These are phyloP conservation scores for Laterallus jamaicensis DNA, from an alignment of 2,113 vertebrate genomes.

Conservation along the genomic window DNA sequence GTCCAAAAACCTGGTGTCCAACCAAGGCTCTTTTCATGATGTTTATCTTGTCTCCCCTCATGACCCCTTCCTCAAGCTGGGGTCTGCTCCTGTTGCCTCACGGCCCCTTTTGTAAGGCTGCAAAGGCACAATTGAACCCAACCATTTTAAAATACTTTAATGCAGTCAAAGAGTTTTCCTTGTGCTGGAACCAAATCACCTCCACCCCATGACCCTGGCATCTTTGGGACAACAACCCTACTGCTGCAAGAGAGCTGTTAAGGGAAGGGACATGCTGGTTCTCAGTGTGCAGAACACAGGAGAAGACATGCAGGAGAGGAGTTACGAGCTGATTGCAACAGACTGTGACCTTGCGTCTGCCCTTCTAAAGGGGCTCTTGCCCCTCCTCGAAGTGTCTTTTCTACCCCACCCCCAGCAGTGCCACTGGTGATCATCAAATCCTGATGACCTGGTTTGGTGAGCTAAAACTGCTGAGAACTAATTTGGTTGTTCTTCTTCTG, in stretches of 20 bases:
- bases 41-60: background rate
- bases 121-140: background rate
- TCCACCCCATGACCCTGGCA: too few relatives aligned
- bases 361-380: background rate
- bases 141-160: background rate
- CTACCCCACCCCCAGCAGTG: background rate
- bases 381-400: background rate
- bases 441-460: background rate
- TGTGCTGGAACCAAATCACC: too few relatives aligned
- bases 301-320: background rate
- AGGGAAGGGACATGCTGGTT: background rate
- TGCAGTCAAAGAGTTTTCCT: background rate
- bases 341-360: background rate
- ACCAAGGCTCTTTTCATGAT: background rate
- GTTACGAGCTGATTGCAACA: too few relatives aligned
- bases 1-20: background rate
- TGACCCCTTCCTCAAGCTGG: background rate
- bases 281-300: background rate
- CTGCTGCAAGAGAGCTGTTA: background rate
- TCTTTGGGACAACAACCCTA: too few relatives aligned
- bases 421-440: background rate
- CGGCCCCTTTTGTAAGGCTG: background rate
- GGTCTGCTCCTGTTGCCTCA: fast-evolving
- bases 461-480: background rate
- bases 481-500: background rate